Base-by-base conservation (phyloP, 1,140 invertebrate genomes). In the Pseudomyrmex gracilis region DNA sequence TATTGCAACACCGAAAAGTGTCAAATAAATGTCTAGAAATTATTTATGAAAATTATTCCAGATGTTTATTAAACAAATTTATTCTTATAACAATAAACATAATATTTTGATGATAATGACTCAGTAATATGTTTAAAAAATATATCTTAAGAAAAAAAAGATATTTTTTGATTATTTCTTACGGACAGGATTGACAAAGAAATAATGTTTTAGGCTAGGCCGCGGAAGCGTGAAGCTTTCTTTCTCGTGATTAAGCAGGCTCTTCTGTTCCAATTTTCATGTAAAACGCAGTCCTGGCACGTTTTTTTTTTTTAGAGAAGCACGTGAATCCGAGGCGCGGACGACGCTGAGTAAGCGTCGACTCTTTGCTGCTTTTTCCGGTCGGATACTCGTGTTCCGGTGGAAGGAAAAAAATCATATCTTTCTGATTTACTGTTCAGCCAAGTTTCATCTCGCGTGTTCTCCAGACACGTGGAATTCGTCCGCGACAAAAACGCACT, bases 351-450 rank as follows among this genome's bases (percentile, higher is more conserved):
- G 82, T 85, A 87, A 87, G 88, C 87, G 82, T 49, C 43, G 68
- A 87, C 83, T 60, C 57, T 78, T 85, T 80, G 67, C 63, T 74
- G 57, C 57, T 68, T 71, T 85, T 89, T 89, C 85, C 88, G 77
- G 85, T 85, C 85, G 88, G 88, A 87, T 85, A 85, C 85, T 89
- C 87, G 84, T 89, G 87, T 85, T 89, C 88, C 87, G 66, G 51
- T 55, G 15, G 49, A 17, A 53, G 22, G 17, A 78, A 89, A 88
- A 88, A 89, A 87, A 89, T 89, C 85, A 89, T 89, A 89, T 89
- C 87, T 89, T 77, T 83, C 83, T 89, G 87, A 89, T 89, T 85
- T 87, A 89, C 78, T 83, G 68, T 82, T 76, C 68, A 85, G 78
- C 82, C 84, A 74, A 89, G 77, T 89, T 89, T 89, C 84, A 13